Conservation (phyloP, 2,113 vertebrate genomes). For the Marcusenius ussheri region DNA sequence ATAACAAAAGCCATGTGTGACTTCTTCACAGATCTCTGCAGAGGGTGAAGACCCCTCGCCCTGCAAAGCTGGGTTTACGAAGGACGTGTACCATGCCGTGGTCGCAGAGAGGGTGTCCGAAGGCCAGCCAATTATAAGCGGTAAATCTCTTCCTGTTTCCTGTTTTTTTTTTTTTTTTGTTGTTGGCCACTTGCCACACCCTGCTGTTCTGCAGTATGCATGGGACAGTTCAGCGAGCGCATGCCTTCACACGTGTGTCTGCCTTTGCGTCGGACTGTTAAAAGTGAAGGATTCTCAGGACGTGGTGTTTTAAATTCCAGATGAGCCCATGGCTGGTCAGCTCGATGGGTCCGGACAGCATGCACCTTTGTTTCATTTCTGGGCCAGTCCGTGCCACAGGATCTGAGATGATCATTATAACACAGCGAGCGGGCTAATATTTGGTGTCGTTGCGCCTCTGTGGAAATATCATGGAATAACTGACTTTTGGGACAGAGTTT, state of each 20-base stretch:
- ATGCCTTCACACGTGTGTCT: not conserved
- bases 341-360: not conserved
- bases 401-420: not conserved
- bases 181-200: not conserved
- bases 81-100: conserved; percentile 72
- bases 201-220: not conserved
- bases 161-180: not conserved
- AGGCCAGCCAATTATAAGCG: conserved; percentile 78
- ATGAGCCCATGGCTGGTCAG: not conserved
- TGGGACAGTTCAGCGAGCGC: not conserved
- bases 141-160: conserved; percentile 47
- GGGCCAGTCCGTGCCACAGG: not conserved
- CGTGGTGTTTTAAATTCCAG: not conserved
- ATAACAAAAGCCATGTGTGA: conserved; percentile 18
- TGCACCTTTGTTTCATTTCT: not conserved
- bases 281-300: not conserved
- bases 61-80: conserved; percentile 78
- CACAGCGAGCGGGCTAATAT: not conserved
- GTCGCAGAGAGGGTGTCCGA: conserved; percentile 63
- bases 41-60: conserved; percentile 62
- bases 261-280: not conserved
- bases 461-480: not conserved
- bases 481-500: not conserved
- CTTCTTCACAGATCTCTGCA: conserved; percentile 70
- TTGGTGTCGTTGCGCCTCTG: no score